Percentiles rank a stretch among this genome's conserved stretches.
phyloP scores from a whole-genome alignment of 2,797 vertebrate species.

The Lutjanus argentimaculatus region DNA sequence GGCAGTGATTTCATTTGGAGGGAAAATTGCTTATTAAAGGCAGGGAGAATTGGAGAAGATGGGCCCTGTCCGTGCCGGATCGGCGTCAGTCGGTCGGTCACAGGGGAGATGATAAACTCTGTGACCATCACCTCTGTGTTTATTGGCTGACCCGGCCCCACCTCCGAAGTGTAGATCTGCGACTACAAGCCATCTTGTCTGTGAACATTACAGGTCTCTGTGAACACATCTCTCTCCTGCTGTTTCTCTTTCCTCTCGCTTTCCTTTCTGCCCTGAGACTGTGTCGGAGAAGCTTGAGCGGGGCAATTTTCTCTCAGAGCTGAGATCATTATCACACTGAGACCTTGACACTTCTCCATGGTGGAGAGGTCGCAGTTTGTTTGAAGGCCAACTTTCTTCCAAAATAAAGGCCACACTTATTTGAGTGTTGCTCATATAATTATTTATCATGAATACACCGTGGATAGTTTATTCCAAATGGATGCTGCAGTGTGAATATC shows the following conservation, averaged over 20 bases:
- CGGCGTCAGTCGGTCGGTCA: slow-evolving; percentile 15
- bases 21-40: slow-evolving; percentile 43
- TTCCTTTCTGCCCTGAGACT: not conserved
- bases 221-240: slow-evolving; percentile 4
- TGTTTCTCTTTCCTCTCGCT: slow-evolving; percentile 5
- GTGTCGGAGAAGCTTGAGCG: not conserved
- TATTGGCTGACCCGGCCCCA: slow-evolving; percentile 12
- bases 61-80: slow-evolving; percentile 1
- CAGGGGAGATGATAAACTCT: slow-evolving; percentile 35
- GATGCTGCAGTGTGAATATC: not conserved
- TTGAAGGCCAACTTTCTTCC: not conserved
- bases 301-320: slow-evolving; percentile 15
- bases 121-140: slow-evolving; percentile 15
- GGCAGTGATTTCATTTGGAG: slow-evolving; percentile 49
- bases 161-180: not conserved
- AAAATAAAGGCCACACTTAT: not conserved
- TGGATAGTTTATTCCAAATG: not conserved
- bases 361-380: slow-evolving; percentile 4
- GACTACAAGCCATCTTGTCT: slow-evolving; percentile 11
- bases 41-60: slow-evolving; percentile 44
- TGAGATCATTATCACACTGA: slow-evolving; percentile 19
- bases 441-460: not conserved
- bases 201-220: slow-evolving; percentile 12
- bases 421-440: not conserved
- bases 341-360: not conserved